A percentile compares a stretch with the other conserved stretches of the same genome.
Evolutionary conservation across 2,113 vertebrate genomes (phyloP).

Genomic region (Malurus alboscapulatus): DNA sequence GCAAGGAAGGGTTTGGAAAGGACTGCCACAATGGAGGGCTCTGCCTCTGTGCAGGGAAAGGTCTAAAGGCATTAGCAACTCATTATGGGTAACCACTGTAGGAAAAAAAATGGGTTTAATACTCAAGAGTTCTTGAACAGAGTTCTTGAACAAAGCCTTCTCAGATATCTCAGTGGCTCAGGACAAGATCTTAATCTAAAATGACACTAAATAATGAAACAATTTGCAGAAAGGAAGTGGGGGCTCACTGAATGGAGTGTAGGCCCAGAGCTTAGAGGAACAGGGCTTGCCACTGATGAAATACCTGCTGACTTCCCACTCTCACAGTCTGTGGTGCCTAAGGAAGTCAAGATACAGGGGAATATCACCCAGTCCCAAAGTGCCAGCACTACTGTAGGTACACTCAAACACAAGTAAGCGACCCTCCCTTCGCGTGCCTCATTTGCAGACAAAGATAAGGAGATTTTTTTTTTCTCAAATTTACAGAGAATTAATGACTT

Average conservation of each 20-base stretch:
- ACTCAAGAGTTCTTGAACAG: background rate
- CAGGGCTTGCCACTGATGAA: background rate
- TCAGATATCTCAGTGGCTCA: background rate
- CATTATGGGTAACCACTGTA: background rate
- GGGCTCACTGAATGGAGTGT: background rate
- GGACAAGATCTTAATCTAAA: background rate
- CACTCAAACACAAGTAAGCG: background rate
- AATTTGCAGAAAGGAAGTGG: background rate
- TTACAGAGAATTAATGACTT: background rate
- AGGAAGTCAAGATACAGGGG: background rate
- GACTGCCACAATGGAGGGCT: background rate
- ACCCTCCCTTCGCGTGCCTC: background rate
- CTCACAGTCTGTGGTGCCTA: background rate
- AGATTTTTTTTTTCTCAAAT: background rate
- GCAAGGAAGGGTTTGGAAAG: background rate
- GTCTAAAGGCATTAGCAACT: background rate
- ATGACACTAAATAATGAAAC: background rate
- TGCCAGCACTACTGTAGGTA: accelerated
- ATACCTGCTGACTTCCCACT: background rate
- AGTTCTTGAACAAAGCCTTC: background rate
- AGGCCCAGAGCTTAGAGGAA: background rate
- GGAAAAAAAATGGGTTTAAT: background rate
- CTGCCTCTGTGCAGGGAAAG: background rate
- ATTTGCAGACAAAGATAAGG: background rate
- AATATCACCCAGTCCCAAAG: background rate